These are phyloP conservation scores for Stichodactyla helianthus DNA, from an alignment of 64 coral and sea anemone genomes.

Conservation along the genomic window DNA sequence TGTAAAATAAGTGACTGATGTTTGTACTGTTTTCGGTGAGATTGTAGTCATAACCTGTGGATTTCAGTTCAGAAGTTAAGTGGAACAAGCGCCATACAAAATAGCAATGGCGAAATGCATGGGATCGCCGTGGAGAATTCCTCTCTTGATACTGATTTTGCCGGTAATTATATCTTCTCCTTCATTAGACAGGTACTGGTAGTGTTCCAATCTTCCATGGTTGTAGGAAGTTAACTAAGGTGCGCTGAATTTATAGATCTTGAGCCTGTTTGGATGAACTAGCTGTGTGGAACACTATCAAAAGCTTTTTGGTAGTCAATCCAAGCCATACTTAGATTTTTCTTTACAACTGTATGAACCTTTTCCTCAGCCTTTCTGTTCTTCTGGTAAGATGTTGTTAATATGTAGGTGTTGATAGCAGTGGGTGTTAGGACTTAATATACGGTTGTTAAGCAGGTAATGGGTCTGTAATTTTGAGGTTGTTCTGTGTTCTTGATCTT, in stretches of 20 bases:
- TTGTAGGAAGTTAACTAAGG: not conserved
- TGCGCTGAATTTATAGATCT: constrained; percentile 3
- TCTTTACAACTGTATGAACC: constrained; percentile 12
- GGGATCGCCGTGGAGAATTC: no score
- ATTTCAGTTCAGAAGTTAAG: no score
- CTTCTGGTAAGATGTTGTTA: constrained; percentile 7
- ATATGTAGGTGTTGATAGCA: not conserved
- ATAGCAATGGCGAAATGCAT: no score
- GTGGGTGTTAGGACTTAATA: constrained; percentile 19
- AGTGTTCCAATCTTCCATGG: constrained; percentile 30
- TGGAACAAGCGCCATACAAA: no score
- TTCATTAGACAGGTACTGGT: not conserved
- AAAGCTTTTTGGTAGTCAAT: constrained; percentile 28
- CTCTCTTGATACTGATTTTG: no score
- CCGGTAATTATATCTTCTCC: not conserved
- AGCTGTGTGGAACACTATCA: constrained; percentile 21
- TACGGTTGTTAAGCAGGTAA: constrained; percentile 15
- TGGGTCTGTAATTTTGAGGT: no score
- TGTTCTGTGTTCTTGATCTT: no score
- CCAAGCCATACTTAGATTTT: not conserved
- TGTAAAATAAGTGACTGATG: no score
- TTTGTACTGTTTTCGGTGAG: no score
- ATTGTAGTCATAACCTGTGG: no score
- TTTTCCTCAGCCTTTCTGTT: constrained; percentile 29
- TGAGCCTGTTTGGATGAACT: constrained; percentile 4